Base-by-base conservation (phyloP, 2,888 invertebrate genomes). In the Parnassius glacialis region DNA sequence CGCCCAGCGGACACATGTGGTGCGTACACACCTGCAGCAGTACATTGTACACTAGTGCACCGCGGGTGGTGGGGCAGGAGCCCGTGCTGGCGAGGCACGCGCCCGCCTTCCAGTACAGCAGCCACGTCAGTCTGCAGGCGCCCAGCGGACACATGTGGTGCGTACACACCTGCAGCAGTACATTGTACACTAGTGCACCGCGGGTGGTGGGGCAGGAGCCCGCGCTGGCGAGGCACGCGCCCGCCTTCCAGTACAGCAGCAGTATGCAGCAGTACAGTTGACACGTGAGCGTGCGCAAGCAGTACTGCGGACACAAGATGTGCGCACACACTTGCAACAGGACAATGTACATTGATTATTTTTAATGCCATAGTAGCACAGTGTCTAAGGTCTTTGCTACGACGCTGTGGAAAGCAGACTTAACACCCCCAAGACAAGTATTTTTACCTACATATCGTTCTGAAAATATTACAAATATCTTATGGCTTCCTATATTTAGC, bases 111-210 rank as follows among this genome's bases (percentile, higher is more conserved):
- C n/a, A n/a, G n/a, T n/a, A n/a, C n/a, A n/a, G n/a, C n/a, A n/a
- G n/a, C n/a, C n/a, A 99, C 86, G 98, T 99, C 60, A 97, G 97
- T 74, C 92, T 99, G 70, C 98, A 99, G 92, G 98, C 98, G 62
- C 98, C 98, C 48, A 97, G 98, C 80, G 99, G 99, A 10, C 99
- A 99, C 80, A 98, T 98, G 97, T 98, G 98, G 98, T 97, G 80
- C 45, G 45, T 45, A 25, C 25, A 25, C 25, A 25, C 1, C 12
- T 45, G 80, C 83, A 92, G 25, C 25, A 1, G 25, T 25, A 25
- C 25, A 47, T 25, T 25, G 25, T 3, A 25, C 25, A 25, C 25
- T 25, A 25, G 25, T 25, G 25, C 25, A 25, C 25, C 3, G 25
- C 25, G 97, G 51, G 98, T 99, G 56, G 98, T 99, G 12, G 99